phyloP scores from a whole-genome alignment of 2,888 invertebrate species.

The Lymantria dispar region DNA sequence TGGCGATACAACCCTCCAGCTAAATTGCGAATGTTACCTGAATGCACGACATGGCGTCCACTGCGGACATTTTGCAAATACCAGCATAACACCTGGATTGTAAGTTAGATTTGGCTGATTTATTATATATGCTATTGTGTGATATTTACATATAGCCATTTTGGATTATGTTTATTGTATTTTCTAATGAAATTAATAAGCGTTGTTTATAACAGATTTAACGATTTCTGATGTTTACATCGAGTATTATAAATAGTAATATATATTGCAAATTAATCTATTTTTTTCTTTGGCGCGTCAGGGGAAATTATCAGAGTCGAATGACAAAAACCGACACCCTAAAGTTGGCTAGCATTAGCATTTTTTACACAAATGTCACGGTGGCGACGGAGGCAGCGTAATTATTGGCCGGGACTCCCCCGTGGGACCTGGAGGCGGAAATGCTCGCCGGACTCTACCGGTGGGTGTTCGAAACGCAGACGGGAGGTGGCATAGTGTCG shows the following conservation, averaged over 20 bases:
- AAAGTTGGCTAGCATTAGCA: background rate
- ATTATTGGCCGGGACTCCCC: too few species aligned
- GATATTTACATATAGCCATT: slow-evolving; percentile 16
- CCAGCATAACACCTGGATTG: slow-evolving; percentile 38
- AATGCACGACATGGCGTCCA: slow-evolving; percentile 32
- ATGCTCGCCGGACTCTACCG: too few species aligned
- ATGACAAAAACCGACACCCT: too few species aligned
- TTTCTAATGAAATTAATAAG: slow-evolving; percentile 6
- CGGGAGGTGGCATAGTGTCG: too few species aligned
- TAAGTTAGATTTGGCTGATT: slow-evolving; percentile 36
- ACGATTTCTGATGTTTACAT: too few species aligned
- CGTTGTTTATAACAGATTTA: background rate
- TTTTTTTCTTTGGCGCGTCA: too few species aligned
- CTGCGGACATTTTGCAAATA: slow-evolving; percentile 47
- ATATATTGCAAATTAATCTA: too few species aligned
- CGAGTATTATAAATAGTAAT: too few species aligned
- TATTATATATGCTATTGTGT: slow-evolving; percentile 30
- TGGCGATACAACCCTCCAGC: slow-evolving; percentile 30
- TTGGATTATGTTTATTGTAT: slow-evolving; percentile 18
- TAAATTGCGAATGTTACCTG: slow-evolving; percentile 52
- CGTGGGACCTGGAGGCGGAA: too few species aligned
- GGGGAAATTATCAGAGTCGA: too few species aligned
- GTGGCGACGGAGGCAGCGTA: too few species aligned
- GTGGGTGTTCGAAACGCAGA: too few species aligned
- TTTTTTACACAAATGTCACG: background rate